Evolutionary conservation across 2,888 invertebrate species (phyloP), one percentile per base, ranked within the genome.

Genomic region (Cryptocephalus primarius): DNA sequence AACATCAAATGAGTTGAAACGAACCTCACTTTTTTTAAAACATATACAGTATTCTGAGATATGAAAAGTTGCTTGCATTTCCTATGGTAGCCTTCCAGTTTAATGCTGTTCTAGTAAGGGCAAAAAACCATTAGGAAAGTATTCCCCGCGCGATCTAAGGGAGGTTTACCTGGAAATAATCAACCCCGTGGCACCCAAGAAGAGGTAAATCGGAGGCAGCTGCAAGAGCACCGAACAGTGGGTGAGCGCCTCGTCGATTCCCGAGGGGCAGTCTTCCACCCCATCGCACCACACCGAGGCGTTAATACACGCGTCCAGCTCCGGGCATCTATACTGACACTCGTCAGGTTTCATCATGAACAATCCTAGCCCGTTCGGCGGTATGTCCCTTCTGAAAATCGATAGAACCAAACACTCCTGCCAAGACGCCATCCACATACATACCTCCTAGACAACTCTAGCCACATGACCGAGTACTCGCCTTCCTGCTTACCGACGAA

Each of bases 261-360:
- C 88, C 2, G 80, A 82, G 9, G 88, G 88, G 62, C 89, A 89
- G 65, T 89, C 87, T 43, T 76, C 71, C 34, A 78, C 68, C 12
- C 87, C 88, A 60, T 88, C 87, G 61, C 88, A 89, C 87, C 88
- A 88, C 44, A 88, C 75, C 41, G 82, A 79, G 0, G 82, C 75
- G 60, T 84, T 81, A 53, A 88, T 87, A 67, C 88, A 89, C 10
- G 88, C 88, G 64, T 86, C 84, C 52, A 89, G 69, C 46, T 88
- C 88, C 3, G 84, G 79, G 64, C 89, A 89, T 40, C 83, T 78
- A 67, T 82, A 80, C 51, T 78, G 76, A 62, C 88, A 88, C 58
- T 88, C 86, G 47, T 83, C 83, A 40, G 80, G 72, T 62, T 81
- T 67, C 56, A 68, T 64, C 62, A 69, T 60, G 50, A 68, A 69